Base-by-base conservation (phyloP, 1,140 invertebrate species). In the Drosophila pseudoobscura region DNA sequence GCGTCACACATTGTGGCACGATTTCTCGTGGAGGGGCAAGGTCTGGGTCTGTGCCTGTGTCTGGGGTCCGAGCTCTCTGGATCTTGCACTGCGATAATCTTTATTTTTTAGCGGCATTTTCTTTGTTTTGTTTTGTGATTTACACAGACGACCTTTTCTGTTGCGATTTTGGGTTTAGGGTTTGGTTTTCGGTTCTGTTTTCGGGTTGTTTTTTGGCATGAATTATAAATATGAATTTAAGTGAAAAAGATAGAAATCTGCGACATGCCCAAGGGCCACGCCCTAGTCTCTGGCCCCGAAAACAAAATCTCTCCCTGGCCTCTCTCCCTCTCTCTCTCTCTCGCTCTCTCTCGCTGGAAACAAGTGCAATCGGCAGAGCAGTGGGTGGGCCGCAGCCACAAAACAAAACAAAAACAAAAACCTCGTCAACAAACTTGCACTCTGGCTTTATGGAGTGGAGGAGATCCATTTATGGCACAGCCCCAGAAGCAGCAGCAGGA, bases 191-290 rank as follows among this genome's bases (percentile, higher is more conserved):
- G 39, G 9, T 62, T 35, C 22, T 39, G n/a, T 9, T 47, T 65
- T 5, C 5, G 24, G 24, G 24, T 5, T 5, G n/a, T 49, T 39
- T 45, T 13, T 9, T 45, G 43, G 59, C 70, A 78, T 80, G 76
- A 75, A 78, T 82, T 70, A 74, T 63, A 87, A 80, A 85, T 84
- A 82, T 39, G 35, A 39, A 39, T 87, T 88, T 52, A 74, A 80
- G 66, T 68, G 63, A 69, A 69, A 77, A 59, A 87, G 82, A 85
- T 85, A 75, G 69, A 88, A 78, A 85, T 85, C 82, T 63, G 60
- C 29, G 46, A 53, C 22, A 35, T 44, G 20, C 7, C 39, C 7
- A 24, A 26, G 31, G 22, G 61, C 55, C 82, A 66, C 73, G 61
- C 73, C 74, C 66, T 13, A 13, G 35, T 13, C 35, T 13, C 35